These are phyloP conservation scores for Asarcornis scutulata DNA, from an alignment of 2,113 vertebrate species.

Conservation along the genomic window DNA sequence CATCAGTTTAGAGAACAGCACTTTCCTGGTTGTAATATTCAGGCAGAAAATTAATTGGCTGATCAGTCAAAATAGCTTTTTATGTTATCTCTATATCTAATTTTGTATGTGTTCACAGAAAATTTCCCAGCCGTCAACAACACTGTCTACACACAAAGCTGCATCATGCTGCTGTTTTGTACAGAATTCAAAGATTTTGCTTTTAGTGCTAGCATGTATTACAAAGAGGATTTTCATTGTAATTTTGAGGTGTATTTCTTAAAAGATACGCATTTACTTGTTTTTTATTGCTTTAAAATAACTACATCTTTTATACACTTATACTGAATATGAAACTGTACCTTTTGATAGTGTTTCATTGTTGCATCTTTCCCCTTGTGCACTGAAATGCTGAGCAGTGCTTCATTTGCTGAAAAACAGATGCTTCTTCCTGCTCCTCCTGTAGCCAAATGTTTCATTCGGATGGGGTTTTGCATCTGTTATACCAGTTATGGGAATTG, in stretches of 20 bases:
- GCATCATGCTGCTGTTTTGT: not conserved
- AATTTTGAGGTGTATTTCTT: not conserved
- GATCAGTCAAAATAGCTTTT: not conserved
- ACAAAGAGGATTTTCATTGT: not conserved
- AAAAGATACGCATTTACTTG: not conserved
- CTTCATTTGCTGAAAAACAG: conserved; percentile 37
- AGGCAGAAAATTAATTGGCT: not conserved
- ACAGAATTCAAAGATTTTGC: not conserved
- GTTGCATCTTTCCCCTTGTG: not conserved
- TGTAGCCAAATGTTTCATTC: conserved; percentile 11
- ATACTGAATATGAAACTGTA: not conserved
- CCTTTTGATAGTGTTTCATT: not conserved
- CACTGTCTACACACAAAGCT: not conserved
- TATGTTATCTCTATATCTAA: not conserved
- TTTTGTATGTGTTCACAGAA: not conserved
- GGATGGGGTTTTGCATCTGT: conserved; percentile 45
- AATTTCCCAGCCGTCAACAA: not conserved
- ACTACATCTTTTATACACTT: not conserved
- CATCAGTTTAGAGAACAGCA: not conserved
- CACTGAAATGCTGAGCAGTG: conserved; percentile 34
- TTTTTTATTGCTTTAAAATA: not conserved
- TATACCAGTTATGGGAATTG: conserved; percentile 45
- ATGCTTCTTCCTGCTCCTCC: conserved; percentile 5
- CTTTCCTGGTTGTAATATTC: not conserved
- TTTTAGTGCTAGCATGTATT: not conserved